These are phyloP conservation scores for Andrena chrysosceles DNA, from an alignment of 2,888 invertebrate species.

Conservation along the genomic window DNA sequence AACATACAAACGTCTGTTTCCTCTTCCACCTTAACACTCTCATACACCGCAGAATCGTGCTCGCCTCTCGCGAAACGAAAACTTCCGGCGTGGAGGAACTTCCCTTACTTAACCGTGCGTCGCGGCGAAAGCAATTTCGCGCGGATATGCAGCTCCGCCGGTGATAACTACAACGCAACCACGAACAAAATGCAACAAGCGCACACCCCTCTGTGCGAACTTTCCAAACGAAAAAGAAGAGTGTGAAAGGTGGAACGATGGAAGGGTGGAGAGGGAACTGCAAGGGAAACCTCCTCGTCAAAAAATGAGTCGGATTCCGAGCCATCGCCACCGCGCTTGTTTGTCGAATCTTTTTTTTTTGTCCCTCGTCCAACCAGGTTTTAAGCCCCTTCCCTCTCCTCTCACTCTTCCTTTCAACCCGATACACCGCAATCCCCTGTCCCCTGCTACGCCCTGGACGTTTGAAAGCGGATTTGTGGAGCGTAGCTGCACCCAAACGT, in stretches of 20 bases:
- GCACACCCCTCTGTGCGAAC: neutral
- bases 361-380: neutral
- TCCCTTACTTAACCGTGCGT: slow-evolving; percentile 10
- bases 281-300: slow-evolving; percentile 30
- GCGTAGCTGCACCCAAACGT: slow-evolving; percentile 47
- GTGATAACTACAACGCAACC: slow-evolving; percentile 21
- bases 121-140: slow-evolving; percentile 7
- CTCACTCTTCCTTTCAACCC: slow-evolving; percentile 42
- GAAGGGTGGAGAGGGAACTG: neutral
- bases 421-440: slow-evolving; percentile 43
- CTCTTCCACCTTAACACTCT: neutral
- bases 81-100: slow-evolving; percentile 1
- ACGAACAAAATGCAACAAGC: slow-evolving; percentile 34
- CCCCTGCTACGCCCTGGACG: slow-evolving; percentile 17
- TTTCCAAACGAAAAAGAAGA: neutral
- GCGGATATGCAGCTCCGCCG: neutral
- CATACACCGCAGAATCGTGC: neutral
- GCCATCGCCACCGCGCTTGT: slow-evolving; percentile 29
- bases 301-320: slow-evolving; percentile 38
- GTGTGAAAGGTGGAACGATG: neutral
- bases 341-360: slow-evolving; percentile 49
- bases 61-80: neutral
- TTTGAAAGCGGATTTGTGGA: slow-evolving; percentile 64
- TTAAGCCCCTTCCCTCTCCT: neutral
- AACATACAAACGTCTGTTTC: no score